phyloP scores from a whole-genome alignment of 2,113 vertebrate species.

The Atlantisia rogersi region DNA sequence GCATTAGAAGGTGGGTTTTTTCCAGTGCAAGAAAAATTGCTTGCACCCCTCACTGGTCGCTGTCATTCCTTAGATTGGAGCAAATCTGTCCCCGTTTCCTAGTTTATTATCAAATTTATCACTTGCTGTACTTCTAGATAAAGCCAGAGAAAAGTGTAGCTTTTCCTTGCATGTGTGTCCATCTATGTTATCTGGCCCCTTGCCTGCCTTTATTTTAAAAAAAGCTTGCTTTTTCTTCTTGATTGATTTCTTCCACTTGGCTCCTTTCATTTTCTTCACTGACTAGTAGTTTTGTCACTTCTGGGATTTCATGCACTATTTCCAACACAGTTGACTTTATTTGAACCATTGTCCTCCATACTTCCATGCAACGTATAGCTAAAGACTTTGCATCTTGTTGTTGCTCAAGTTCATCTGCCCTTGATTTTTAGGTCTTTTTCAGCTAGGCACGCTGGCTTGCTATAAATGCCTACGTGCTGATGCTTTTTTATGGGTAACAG shows the following conservation, averaged over 20 bases:
- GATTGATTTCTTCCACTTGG: constrained; percentile 71
- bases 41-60: constrained; percentile 21
- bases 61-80: background rate
- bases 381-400: background rate
- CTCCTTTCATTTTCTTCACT: constrained; percentile 65
- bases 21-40: constrained; percentile 24
- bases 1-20: constrained; percentile 39
- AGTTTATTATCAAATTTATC: background rate
- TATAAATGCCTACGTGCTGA: background rate
- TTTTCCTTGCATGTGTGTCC: background rate
- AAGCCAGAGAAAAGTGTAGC: background rate
- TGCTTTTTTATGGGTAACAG: background rate
- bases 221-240: constrained; percentile 59
- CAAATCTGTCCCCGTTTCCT: background rate
- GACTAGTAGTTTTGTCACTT: constrained; percentile 68
- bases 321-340: constrained; percentile 57
- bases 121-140: background rate
- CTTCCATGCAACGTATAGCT: background rate
- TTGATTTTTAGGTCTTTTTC: background rate
- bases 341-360: constrained; percentile 52
- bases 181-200: constrained; percentile 38
- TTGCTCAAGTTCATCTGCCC: background rate
- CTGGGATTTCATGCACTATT: constrained; percentile 72
- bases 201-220: constrained; percentile 23
- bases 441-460: background rate